phyloP scores from a whole-genome alignment of 2,113 vertebrate species.

The Hemiprocne comata region DNA sequence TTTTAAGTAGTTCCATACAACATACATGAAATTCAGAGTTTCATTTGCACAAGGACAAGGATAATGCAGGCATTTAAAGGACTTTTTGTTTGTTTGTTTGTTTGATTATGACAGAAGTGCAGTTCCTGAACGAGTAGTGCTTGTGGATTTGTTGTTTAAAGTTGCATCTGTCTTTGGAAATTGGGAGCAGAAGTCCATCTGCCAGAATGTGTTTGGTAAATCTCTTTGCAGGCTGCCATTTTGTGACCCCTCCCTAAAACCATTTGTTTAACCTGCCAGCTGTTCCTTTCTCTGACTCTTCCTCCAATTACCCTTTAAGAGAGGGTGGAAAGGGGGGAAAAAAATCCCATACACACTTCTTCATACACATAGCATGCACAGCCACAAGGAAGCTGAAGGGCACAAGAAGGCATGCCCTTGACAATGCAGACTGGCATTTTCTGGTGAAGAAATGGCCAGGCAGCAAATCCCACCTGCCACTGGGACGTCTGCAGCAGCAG shows the following conservation, averaged over 20 bases:
- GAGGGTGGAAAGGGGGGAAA: background rate
- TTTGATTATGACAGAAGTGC: background rate
- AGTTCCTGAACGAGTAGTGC: background rate
- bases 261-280: conserved; percentile 47
- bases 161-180: conserved; percentile 23
- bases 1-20: background rate
- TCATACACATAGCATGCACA: background rate
- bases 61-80: background rate
- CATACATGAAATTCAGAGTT: background rate
- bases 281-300: conserved; percentile 14
- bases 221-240: conserved; percentile 30
- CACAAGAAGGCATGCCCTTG: background rate
- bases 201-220: conserved; percentile 4
- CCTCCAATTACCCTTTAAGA: conserved; percentile 1
- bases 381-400: background rate
- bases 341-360: background rate
- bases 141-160: background rate
- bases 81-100: background rate
- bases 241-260: conserved; percentile 30
- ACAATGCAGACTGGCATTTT: background rate
- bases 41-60: background rate
- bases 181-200: conserved; percentile 35
- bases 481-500: background rate
- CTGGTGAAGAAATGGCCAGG: background rate
- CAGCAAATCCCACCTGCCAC: background rate